Evolutionary conservation across 2,888 invertebrate species (phyloP).

Genomic region (Dysmachus trigonus): DNA sequence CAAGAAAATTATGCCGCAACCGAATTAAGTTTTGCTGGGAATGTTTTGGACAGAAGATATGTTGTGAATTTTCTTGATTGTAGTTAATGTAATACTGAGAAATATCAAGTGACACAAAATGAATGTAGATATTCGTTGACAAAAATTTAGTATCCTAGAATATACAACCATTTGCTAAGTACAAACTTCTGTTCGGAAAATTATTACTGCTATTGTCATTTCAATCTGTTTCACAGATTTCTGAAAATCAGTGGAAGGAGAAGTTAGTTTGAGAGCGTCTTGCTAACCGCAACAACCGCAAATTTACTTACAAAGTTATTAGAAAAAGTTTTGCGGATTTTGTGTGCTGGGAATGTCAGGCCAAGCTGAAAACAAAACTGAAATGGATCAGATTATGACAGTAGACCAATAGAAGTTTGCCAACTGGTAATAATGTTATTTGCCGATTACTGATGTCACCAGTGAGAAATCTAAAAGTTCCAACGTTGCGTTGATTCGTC

Average conservation of each 20-base stretch:
- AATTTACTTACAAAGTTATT: background rate
- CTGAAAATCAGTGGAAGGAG: background rate
- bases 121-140: background rate
- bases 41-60: too few species aligned
- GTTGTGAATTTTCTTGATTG: background rate
- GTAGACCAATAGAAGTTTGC: slow-evolving; percentile 15
- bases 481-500: background rate
- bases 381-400: slow-evolving; percentile 15
- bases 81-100: background rate
- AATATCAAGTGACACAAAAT: background rate
- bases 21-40: too few species aligned
- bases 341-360: background rate
- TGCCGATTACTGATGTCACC: slow-evolving; percentile 1
- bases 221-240: background rate
- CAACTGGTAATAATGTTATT: slow-evolving; percentile 33
- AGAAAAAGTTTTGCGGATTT: background rate
- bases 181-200: background rate
- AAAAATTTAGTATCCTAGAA: background rate
- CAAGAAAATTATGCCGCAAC: too few species aligned
- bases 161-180: background rate
- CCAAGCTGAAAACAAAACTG: background rate
- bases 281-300: background rate
- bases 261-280: background rate
- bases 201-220: background rate
- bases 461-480: background rate